Base-by-base conservation (phyloP, 1,140 invertebrate genomes). In the Zaprionus camerounensis region DNA sequence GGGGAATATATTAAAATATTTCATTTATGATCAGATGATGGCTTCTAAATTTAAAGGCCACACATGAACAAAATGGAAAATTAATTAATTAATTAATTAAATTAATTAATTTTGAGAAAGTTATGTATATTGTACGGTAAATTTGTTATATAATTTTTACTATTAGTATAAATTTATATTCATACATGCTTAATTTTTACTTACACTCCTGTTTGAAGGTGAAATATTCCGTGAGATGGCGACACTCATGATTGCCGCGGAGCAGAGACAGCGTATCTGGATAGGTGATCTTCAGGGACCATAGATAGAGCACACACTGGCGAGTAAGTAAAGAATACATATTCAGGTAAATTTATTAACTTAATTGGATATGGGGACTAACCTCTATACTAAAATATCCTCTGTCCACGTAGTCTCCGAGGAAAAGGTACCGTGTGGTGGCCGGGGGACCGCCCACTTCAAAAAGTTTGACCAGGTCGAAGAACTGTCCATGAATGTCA, bases 171-270 rank as follows among this genome's bases (percentile, higher is more conserved):
- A 28, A 7, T 7, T 28, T 28, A 9, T 0, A 2, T 9, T 31
- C 2, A 7, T 28, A 2, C 28, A 9, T 0, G 6, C 7, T 9
- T 9, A 31, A 31, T 28, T 31, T 31, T 31, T 31, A 31, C 97
- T 99, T 97, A 98, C 99, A 99, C 96, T 99, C 99, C 95, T 99
- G 98, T 94, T 99, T 99, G 95, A 99, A 99, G 93, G 99, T 99
- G 95, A 99, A 99, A 94, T 99, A 99, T 95, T 99, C 99, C 94
- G 99, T 99, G 93, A 99, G 96, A 96, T 99, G 99, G 93, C 99
- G 96, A 95, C 99, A 99, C 95, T 99, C 99, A 94, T 99, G 99
- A 94, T 99, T 99, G 91, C 99, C 99, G 94, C 99, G 96, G 94
- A 99, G 96, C 93, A 99, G 96, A 94, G 97, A 99, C 94, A 99